Evolutionary conservation across 2,888 invertebrate genomes (phyloP).

Genomic region (Drosophila peninsularis): DNA sequence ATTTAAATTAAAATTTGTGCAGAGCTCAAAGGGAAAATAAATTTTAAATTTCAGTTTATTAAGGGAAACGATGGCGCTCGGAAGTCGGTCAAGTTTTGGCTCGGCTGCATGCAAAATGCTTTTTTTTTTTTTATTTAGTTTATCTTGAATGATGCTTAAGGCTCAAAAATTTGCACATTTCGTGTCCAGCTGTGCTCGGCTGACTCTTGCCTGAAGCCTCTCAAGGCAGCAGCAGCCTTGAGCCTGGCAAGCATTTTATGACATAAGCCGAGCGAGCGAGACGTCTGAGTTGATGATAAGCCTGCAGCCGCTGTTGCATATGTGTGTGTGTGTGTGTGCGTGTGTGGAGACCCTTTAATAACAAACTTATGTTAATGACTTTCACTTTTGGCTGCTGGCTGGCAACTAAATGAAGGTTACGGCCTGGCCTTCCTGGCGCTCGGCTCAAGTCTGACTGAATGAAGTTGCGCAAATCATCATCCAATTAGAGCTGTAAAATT

Average conservation of each 20-base stretch:
- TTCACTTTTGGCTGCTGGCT: conserved; percentile 56
- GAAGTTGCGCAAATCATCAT: conserved; percentile 76
- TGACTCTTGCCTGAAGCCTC: conserved; percentile 23
- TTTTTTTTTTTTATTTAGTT: not conserved
- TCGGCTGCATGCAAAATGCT: not conserved
- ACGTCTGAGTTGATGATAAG: conserved; percentile 26
- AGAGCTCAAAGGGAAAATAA: not conserved
- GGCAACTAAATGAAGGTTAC: conserved; percentile 61
- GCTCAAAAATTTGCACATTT: conserved; percentile 14
- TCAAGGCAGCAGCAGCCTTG: conserved; percentile 28
- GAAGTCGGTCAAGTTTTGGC: conserved; percentile 10
- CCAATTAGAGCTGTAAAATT: conserved; percentile 79
- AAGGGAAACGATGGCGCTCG: not conserved
- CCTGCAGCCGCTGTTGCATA: conserved; percentile 3
- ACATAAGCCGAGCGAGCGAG: conserved; percentile 29
- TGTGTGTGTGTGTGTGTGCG: conserved; percentile 20
- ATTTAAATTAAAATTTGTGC: not conserved
- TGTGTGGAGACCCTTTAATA: conserved; percentile 51
- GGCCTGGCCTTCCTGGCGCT: conserved; percentile 44
- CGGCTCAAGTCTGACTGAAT: conserved; percentile 47
- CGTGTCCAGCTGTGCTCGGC: no score
- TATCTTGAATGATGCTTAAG: conserved; percentile 1
- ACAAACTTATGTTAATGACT: conserved; percentile 73
- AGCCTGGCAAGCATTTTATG: conserved; percentile 25
- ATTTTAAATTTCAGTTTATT: not conserved